Conservation (phyloP, 2,797 vertebrate species). For the Podarcis siculus region DNA sequence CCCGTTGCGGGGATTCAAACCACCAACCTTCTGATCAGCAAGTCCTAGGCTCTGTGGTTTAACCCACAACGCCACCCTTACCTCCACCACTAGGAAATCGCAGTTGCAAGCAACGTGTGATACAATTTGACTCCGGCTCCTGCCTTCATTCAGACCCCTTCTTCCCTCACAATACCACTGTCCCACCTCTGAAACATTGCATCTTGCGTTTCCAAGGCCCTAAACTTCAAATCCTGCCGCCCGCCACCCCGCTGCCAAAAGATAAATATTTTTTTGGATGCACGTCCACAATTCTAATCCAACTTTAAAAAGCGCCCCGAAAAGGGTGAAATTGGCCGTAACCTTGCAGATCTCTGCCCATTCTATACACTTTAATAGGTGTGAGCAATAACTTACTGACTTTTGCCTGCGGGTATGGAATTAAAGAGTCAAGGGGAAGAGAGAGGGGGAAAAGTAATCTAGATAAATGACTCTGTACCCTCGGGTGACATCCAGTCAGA, state of each 20-base stretch:
- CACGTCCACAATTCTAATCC: constrained; percentile 66
- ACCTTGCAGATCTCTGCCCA: constrained; percentile 68
- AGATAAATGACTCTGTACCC: constrained; percentile 85
- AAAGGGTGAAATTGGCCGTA: constrained; percentile 52
- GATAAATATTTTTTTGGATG: constrained; percentile 12
- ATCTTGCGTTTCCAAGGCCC: constrained; percentile 13
- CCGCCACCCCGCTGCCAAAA: not conserved
- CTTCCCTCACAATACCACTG: not conserved
- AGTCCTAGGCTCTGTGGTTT: too few relatives aligned
- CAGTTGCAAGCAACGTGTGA: constrained; percentile 4
- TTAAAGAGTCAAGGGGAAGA: constrained; percentile 82
- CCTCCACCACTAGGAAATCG: not conserved
- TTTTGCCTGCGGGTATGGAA: constrained; percentile 85
- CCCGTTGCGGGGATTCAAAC: too few relatives aligned
- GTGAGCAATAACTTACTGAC: constrained; percentile 86
- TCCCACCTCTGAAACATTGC: not conserved
- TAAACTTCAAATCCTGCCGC: constrained; percentile 7
- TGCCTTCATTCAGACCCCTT: not conserved
- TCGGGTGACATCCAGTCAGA: constrained; percentile 81
- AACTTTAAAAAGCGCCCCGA: constrained; percentile 39
- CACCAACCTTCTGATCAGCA: too few relatives aligned
- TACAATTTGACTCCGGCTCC: not conserved
- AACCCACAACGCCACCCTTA: too few relatives aligned
- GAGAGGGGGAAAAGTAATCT: constrained; percentile 80
- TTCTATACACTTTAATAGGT: constrained; percentile 80